A percentile compares a stretch with the other conserved stretches of the same genome.
Evolutionary conservation across 2,888 invertebrate genomes (phyloP).

Genomic region (Drosophila pseudotalamancana): DNA sequence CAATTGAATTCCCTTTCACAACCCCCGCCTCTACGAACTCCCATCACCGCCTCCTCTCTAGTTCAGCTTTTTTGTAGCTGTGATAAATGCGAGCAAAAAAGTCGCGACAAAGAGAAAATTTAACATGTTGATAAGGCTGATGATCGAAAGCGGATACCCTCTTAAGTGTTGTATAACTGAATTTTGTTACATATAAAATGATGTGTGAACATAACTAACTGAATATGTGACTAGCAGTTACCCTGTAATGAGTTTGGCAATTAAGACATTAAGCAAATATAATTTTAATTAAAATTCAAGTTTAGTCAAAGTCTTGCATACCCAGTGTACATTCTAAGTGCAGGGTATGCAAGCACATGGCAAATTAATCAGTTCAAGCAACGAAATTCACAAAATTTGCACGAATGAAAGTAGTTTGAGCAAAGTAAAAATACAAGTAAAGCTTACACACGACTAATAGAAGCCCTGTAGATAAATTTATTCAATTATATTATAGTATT

Average conservation of each 20-base stretch:
- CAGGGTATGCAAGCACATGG: background rate
- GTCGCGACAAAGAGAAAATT: constrained; percentile 6
- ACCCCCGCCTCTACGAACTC: background rate
- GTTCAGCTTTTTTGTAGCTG: constrained; percentile 29
- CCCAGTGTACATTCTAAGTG: background rate
- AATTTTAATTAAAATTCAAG: background rate
- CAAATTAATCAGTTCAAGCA: background rate
- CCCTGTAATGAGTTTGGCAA: background rate
- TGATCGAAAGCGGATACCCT: constrained; percentile 5
- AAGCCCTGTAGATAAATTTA: background rate
- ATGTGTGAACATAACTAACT: background rate
- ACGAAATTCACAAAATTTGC: background rate
- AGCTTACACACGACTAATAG: background rate
- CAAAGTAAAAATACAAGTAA: background rate
- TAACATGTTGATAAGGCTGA: background rate
- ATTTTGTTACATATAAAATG: background rate
- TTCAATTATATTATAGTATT: background rate
- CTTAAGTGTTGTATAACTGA: background rate
- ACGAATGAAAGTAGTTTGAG: background rate
- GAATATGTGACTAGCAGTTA: background rate
- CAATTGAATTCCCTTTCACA: too few relatives aligned
- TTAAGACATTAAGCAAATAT: background rate
- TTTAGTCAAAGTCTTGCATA: background rate
- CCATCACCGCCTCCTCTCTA: background rate
- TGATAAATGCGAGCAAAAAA: constrained; percentile 47